Evolutionary conservation across 2,797 vertebrate species (phyloP).

Genomic region (Poecilia wingei): DNA sequence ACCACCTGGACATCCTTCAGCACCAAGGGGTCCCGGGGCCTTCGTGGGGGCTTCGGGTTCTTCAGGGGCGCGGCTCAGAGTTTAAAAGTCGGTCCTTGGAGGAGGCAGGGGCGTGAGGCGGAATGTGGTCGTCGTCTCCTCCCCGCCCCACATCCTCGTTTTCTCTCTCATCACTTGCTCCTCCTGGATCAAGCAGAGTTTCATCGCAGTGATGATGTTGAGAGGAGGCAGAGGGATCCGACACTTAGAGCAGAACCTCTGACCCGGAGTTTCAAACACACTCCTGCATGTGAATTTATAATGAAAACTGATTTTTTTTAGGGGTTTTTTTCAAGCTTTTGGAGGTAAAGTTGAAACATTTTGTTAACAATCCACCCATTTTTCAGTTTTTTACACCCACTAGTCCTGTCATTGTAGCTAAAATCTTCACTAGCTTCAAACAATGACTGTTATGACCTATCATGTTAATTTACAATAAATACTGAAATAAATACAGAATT

Average conservation of each 20-base stretch:
- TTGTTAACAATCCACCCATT: background rate
- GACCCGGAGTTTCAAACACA: background rate
- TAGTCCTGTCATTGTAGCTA: background rate
- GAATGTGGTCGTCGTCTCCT: slow-evolving; percentile 37
- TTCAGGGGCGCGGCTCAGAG: slow-evolving; percentile 32
- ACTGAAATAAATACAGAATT: too few species aligned
- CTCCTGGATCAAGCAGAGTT: slow-evolving; percentile 24
- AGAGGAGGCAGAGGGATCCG: slow-evolving; percentile 33
- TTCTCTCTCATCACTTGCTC: slow-evolving; percentile 52
- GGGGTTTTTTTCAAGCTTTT: background rate
- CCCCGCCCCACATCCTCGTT: slow-evolving; percentile 17
- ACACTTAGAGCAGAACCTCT: slow-evolving; percentile 20
- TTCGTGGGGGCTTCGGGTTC: background rate
- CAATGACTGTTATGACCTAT: background rate
- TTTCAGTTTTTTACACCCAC: background rate
- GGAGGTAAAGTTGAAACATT: background rate
- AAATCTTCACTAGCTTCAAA: background rate
- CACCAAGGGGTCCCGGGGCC: slow-evolving; percentile 22
- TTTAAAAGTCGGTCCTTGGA: slow-evolving; percentile 39
- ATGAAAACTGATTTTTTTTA: background rate
- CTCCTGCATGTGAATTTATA: background rate
- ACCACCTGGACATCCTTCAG: slow-evolving; percentile 74
- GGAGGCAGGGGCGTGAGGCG: slow-evolving; percentile 18
- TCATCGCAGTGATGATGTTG: slow-evolving; percentile 37
- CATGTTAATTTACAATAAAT: background rate